Evolutionary conservation across 2,113 vertebrate species (phyloP).

Genomic region (Pseudopodoces humilis): DNA sequence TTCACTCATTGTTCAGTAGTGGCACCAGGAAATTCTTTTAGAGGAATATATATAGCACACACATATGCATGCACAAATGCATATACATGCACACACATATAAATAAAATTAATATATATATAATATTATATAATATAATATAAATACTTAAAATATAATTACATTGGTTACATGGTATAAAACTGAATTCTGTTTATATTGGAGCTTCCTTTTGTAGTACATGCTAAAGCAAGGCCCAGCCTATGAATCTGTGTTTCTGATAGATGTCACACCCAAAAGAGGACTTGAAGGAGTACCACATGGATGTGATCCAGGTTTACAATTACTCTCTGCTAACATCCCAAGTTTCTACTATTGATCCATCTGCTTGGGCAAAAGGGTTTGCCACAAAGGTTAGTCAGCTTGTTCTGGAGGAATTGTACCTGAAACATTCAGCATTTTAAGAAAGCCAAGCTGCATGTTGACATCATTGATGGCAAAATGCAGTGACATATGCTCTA

Average conservation of each 20-base stretch:
- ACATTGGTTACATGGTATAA: not conserved
- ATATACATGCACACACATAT: not conserved
- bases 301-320: not conserved
- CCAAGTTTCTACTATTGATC: not conserved
- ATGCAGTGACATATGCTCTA: not conserved
- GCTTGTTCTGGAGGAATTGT: not conserved
- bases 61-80: rapidly evolving
- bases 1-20: not conserved
- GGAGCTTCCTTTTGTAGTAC: not conserved
- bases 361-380: not conserved
- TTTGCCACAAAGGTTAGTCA: not conserved
- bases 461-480: not conserved
- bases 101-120: not conserved
- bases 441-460: not conserved
- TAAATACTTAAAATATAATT: not conserved
- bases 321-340: not conserved
- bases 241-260: not conserved
- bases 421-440: not conserved
- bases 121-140: no score
- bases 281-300: not conserved
- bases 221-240: not conserved
- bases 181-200: not conserved
- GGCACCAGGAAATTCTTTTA: not conserved
- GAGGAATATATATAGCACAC: not conserved
- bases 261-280: not conserved